These are phyloP conservation scores for Sitodiplosis mosellana DNA, from an alignment of 1,140 invertebrate species.

Conservation along the genomic window DNA sequence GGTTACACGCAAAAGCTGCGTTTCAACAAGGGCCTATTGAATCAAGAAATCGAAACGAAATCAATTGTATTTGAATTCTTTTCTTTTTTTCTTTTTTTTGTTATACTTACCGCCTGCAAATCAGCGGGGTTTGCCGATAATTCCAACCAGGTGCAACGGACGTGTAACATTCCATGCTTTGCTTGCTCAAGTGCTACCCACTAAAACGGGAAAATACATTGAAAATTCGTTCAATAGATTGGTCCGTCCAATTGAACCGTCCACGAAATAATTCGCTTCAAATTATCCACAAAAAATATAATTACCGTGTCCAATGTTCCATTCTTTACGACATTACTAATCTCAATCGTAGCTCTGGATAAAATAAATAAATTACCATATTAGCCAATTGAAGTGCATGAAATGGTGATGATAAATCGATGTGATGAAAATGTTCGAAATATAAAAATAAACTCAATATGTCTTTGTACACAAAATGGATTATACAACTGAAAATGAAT, in stretches of 20 bases:
- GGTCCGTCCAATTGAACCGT: too few relatives aligned
- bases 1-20: constrained; percentile 50
- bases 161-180: constrained; percentile 78
- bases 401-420: not conserved
- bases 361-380: constrained; percentile 7
- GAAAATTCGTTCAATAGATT: too few relatives aligned
- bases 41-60: constrained; percentile 11
- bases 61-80: not conserved
- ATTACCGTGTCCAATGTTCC: constrained; percentile 48
- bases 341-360: constrained; percentile 43
- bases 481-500: not conserved
- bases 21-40: constrained; percentile 50
- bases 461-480: not conserved
- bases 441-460: not conserved
- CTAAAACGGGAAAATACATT: too few relatives aligned
- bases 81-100: constrained; percentile 2
- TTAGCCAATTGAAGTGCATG: not conserved
- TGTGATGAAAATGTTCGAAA: not conserved
- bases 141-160: constrained; percentile 73
- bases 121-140: constrained; percentile 50
- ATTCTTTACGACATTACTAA: constrained; percentile 42
- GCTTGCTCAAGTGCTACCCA: constrained; percentile 88
- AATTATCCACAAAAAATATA: too few relatives aligned
- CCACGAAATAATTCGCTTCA: too few relatives aligned
- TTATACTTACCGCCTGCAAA: constrained; percentile 47